Conservation (phyloP, 2,113 vertebrate genomes). For the Pheucticus melanocephalus region DNA sequence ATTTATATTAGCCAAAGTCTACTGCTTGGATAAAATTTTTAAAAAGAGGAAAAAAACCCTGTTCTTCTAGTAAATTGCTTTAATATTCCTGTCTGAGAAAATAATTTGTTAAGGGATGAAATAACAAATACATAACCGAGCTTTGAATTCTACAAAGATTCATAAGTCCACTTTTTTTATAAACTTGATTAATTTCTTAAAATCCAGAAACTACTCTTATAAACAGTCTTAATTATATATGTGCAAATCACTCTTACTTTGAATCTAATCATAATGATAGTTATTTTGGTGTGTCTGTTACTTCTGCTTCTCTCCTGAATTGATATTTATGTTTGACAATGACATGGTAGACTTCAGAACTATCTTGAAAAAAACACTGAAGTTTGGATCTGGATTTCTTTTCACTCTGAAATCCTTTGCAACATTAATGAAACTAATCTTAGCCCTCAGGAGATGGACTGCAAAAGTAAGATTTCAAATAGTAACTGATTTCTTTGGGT, state of each 20-base stretch:
- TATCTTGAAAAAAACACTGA: not conserved
- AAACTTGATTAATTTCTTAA: not conserved
- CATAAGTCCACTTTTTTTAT: not conserved
- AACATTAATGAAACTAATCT: not conserved
- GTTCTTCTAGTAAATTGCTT: not conserved
- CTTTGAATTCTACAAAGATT: not conserved
- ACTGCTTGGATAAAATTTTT: not conserved
- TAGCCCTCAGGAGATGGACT: not conserved
- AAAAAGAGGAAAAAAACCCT: rapidly evolving
- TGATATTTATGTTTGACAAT: not conserved
- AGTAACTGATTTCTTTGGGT: not conserved
- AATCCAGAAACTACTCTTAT: not conserved
- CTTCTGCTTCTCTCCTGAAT: not conserved
- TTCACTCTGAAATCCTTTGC: not conserved
- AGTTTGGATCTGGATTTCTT: not conserved
- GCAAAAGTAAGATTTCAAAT: not conserved
- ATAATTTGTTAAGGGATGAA: not conserved
- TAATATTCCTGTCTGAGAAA: not conserved
- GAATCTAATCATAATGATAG: not conserved
- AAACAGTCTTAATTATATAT: not conserved
- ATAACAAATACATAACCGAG: not conserved
- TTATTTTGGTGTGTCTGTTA: not conserved
- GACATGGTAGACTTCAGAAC: not conserved
- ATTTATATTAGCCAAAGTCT: not conserved
- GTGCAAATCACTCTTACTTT: not conserved